Evolutionary conservation across 2,797 vertebrate genomes (phyloP).

Genomic region (Bucorvus abyssinicus): DNA sequence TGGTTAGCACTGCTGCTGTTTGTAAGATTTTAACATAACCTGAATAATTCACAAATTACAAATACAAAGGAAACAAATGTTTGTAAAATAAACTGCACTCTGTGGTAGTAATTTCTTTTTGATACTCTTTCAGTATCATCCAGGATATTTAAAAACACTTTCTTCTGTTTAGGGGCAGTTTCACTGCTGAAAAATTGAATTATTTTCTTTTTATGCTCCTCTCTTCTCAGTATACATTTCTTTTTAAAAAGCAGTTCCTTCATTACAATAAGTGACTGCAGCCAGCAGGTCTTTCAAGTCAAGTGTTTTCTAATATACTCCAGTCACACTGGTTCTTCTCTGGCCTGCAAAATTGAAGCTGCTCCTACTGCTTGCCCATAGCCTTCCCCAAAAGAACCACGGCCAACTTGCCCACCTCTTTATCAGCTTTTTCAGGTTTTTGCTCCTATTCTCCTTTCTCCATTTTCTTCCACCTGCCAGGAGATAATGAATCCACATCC

Average conservation of each 20-base stretch:
- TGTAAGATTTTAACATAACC: not conserved
- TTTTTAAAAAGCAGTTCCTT: not conserved
- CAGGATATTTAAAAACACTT: not conserved
- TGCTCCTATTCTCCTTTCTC: not conserved
- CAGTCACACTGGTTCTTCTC: not conserved
- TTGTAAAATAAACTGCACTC: constrained; percentile 1
- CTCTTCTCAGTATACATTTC: not conserved
- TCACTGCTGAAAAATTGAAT: not conserved
- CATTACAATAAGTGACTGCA: not conserved
- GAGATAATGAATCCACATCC: not conserved
- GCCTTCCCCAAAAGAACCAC: not conserved
- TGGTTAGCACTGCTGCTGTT: not conserved
- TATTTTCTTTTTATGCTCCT: not conserved
- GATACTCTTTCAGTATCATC: not conserved
- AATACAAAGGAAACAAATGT: not conserved
- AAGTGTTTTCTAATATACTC: not conserved
- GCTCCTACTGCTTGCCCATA: not conserved
- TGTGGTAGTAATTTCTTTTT: not conserved
- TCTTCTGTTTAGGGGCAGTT: not conserved
- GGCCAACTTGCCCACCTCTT: not conserved
- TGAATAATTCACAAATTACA: not conserved
- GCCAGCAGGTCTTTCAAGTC: not conserved
- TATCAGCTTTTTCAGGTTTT: not conserved
- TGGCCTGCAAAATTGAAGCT: not conserved
- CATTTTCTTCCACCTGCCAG: not conserved